Conservation (phyloP, 2,797 vertebrate species). For the Xerus rutilus region DNA sequence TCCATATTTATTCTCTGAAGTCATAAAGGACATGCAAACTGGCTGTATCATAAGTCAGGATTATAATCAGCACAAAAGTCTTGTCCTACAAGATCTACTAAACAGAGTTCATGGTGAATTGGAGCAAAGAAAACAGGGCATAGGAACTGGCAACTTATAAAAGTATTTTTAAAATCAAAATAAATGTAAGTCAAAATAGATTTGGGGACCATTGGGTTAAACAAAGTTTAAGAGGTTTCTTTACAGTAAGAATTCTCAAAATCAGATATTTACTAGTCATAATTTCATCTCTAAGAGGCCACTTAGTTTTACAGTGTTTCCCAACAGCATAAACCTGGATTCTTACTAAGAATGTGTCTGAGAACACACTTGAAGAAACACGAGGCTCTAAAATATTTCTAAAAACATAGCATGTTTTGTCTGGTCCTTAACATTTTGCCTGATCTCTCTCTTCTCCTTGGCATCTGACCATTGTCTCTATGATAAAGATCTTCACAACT, state of each 20-base stretch:
- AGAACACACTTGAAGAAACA: conserved; percentile 8
- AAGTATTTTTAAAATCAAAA: neutral
- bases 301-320: neutral
- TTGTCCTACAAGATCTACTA: neutral
- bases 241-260: conserved; percentile 3
- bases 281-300: neutral
- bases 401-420: neutral
- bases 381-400: neutral
- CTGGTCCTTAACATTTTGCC: neutral
- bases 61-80: neutral
- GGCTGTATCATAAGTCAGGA: neutral
- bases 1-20: neutral
- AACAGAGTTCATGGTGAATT: neutral
- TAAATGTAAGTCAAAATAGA: neutral
- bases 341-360: neutral
- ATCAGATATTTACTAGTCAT: neutral
- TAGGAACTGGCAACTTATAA: neutral
- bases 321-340: neutral
- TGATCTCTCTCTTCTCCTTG: neutral
- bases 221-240: conserved; percentile 26
- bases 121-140: neutral
- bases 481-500: neutral
- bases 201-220: neutral
- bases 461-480: neutral
- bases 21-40: neutral